phyloP scores from a whole-genome alignment of 1,140 invertebrate species.

The Drosophila bipectinata region DNA sequence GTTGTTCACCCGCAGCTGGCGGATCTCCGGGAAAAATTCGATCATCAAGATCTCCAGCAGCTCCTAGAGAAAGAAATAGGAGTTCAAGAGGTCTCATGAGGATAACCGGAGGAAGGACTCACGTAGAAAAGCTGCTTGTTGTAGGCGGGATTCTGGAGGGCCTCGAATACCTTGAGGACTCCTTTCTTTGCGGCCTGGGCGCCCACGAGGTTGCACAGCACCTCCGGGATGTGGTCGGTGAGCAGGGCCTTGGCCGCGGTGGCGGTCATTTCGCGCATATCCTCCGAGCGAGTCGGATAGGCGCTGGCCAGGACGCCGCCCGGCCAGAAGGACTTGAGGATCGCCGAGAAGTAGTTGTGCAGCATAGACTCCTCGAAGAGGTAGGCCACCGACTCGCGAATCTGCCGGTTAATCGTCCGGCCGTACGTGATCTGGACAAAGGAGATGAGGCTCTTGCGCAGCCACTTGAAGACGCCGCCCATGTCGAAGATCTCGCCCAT shows the following conservation, averaged over 20 bases:
- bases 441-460: constrained; percentile 93
- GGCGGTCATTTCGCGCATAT: constrained; percentile 87
- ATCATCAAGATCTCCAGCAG: constrained; percentile 89
- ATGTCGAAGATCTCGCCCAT: constrained; percentile 96
- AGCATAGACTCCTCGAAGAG: constrained; percentile 95
- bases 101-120: constrained; percentile 84
- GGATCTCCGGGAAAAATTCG: constrained; percentile 90
- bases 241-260: constrained; percentile 85
- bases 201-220: constrained; percentile 93
- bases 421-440: constrained; percentile 97
- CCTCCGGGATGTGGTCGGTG: constrained; percentile 90
- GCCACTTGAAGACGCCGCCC: constrained; percentile 93
- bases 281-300: constrained; percentile 86
- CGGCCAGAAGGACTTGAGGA: constrained; percentile 95
- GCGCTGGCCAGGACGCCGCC: constrained; percentile 88
- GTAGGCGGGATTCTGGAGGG: constrained; percentile 92
- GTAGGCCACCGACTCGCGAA: constrained; percentile 94
- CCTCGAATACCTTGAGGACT: constrained; percentile 93
- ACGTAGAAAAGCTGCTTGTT: constrained; percentile 97
- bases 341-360: constrained; percentile 92
- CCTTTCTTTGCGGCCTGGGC: constrained; percentile 93
- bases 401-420: constrained; percentile 95
- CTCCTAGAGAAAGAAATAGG: constrained; percentile 86
- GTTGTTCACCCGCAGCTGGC: constrained; percentile 70
- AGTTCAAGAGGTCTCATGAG: neutral